These are phyloP conservation scores for Yponomeuta plumbellus DNA, from an alignment of 2,888 invertebrate genomes.

Conservation along the genomic window DNA sequence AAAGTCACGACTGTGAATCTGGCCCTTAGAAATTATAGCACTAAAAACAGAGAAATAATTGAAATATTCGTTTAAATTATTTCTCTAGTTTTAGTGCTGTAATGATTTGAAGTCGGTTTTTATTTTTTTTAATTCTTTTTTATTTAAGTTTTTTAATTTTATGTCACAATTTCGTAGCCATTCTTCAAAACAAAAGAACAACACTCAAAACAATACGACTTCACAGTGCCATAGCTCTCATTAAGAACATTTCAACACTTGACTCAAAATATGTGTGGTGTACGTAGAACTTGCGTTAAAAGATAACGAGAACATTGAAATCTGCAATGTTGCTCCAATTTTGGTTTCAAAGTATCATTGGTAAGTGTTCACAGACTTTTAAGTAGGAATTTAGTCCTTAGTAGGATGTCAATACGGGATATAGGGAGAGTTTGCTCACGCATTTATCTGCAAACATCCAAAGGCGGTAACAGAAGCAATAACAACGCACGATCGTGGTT, in stretches of 20 bases:
- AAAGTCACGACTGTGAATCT: no score
- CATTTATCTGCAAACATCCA: conserved; percentile 27
- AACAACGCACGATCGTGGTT: conserved; percentile 34
- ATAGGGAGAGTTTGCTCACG: conserved; percentile 25
- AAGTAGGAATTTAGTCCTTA: neutral
- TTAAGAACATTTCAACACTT: conserved; percentile 2
- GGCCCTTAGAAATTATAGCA: no score
- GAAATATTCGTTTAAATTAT: no score
- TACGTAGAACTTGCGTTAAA: neutral
- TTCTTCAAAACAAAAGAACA: neutral
- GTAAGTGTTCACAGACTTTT: neutral
- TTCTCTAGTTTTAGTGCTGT: no score
- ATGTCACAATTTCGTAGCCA: neutral
- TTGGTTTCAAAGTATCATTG: neutral
- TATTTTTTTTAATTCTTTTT: no score
- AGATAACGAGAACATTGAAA: conserved; percentile 13
- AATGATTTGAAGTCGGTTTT: no score
- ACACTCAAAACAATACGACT: neutral
- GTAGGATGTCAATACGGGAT: neutral
- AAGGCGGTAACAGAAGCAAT: conserved; percentile 31
- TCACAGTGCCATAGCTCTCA: neutral
- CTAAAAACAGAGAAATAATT: no score
- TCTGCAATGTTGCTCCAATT: conserved; percentile 8
- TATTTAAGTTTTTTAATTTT: neutral
- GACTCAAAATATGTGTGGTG: neutral